Percentiles rank a stretch among this genome's conserved stretches.
phyloP scores from a whole-genome alignment of 2,888 invertebrate species.

The Heliconius ismenius region DNA sequence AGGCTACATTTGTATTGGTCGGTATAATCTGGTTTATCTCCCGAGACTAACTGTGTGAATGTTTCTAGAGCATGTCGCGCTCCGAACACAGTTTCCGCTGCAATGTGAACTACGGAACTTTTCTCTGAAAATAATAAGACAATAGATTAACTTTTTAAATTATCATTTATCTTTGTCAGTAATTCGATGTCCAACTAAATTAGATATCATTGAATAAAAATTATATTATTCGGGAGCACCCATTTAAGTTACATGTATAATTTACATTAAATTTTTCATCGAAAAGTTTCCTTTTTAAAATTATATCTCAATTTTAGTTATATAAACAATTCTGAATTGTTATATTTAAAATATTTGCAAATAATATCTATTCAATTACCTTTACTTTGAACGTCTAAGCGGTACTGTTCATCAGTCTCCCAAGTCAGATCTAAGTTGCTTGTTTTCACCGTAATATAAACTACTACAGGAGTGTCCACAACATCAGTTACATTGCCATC shows the following conservation, averaged over 20 bases:
- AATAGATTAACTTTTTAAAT: background rate
- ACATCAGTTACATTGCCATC: constrained; percentile 66
- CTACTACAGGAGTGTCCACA: constrained; percentile 78
- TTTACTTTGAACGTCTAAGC: constrained; percentile 80
- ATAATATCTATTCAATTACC: constrained; percentile 62
- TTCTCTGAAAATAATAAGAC: constrained; percentile 58
- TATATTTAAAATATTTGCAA: too few species aligned
- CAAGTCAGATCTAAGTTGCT: constrained; percentile 80
- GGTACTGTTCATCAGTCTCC: constrained; percentile 87
- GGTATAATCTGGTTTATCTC: constrained; percentile 58
- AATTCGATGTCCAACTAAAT: background rate
- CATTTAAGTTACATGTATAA: background rate
- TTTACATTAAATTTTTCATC: too few species aligned
- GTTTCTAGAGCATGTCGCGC: constrained; percentile 90
- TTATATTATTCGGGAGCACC: too few species aligned
- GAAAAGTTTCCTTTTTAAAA: too few species aligned
- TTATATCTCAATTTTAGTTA: background rate
- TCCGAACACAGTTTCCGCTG: constrained; percentile 85
- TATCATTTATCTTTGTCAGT: background rate
- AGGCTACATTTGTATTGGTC: constrained; percentile 73
- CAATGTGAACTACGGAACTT: constrained; percentile 78
- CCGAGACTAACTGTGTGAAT: constrained; percentile 84
- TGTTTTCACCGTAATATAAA: constrained; percentile 80
- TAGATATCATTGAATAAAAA: too few species aligned
- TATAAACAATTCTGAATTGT: background rate